Base-by-base conservation (phyloP, 2,113 vertebrate genomes). In the Saccopteryx bilineata region DNA sequence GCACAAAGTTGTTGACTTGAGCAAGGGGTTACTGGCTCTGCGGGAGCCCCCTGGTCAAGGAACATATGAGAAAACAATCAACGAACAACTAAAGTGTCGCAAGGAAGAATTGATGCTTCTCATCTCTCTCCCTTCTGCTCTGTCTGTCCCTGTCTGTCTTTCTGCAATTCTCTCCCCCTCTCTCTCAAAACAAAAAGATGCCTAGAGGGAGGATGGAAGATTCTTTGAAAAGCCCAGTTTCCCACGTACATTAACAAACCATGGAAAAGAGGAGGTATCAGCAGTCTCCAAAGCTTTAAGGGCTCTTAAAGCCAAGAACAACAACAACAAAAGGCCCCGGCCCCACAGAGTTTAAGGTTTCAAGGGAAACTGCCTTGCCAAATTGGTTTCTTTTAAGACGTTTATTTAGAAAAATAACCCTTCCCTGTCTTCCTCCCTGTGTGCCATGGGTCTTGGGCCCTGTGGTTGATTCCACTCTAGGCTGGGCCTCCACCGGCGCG, bases 331-430 rank as follows among this genome's bases (percentile, higher is more conserved):
- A 58, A 71, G 18, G 3, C 2, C 33, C 50, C 54, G 56, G 24
- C 46, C 23, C 13, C 52, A 39, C 28, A 65, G 79, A 74, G 79
- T 24, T 26, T 26, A 5, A 58, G 65, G 8, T 61, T 88, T 80
- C 33, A 39, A 66, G 58, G 48, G 26, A 78, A 82, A 63, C 1
- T 5, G 24, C 13, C 71, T 54, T 60, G 24, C n/a, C 85, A 87
- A 23, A 46, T 9, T 72, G 26, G 11, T 50, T 94, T 94, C 82
- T 97, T 95, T 96, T 56, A 39, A 95, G 71, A 84, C 5, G 23
- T 98, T 97, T 98, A 97, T 97, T 97, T 97, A 96, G 94, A 97
- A 97, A 97, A 97, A 82, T 89, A 85, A 63, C 7, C 31, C 15
- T 46, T 1, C n/a, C 48, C 18, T 21, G 6, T 50, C 60, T 28